Base-by-base conservation (phyloP, 2,888 invertebrate species). In the Branchipolynoe longqiensis region DNA sequence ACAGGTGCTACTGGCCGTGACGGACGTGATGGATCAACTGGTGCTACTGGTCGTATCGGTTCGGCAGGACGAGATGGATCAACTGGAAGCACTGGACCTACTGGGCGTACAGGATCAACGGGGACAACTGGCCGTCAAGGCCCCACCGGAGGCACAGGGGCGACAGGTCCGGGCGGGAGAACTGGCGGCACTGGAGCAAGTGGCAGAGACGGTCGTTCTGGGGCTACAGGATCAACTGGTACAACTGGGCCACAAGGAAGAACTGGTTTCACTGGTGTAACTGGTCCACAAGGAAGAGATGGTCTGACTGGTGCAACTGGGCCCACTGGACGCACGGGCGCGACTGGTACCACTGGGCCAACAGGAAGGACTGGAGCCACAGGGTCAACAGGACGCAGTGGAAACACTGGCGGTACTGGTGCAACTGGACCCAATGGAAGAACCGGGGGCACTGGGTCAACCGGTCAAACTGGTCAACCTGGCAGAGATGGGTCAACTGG, bases 81-180 rank as follows among this genome's bases (percentile, higher is more conserved):
- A 22, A 82, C 86, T 38, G 88, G 87, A 48, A 28, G 58, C 22
- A 18, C 48, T 38, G 87, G 87, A 56, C 58, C 81, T 25, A 74
- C 48, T 85, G 38, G 88, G 33, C 12, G 74, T 18, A 64, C 85
- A 54, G 88, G 87, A n/a, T 54, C 41, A 4, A 62, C 83, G 28
- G 87, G 87, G 28, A n/a, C 84, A 36, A 84, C 58, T 38, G 86
- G 86, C 25, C 83, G 64, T 54, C 81, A 59, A 38, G 86, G 86
- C 18, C 38, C 25, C 22, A 83, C 85, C 83, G 86, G 86, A 25
- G 48, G 33, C 25, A 83, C 85, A 64, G 86, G 86, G 38, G 28
- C 85, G 8, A 85, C 59, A 59, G 86, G 86, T 74, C 85, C 81
- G 28, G 12, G 48, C 8, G 84, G 84, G 25, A 41, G 62, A 41